Conservation (phyloP, 2,797 vertebrate genomes). For the Mus spretus region DNA sequence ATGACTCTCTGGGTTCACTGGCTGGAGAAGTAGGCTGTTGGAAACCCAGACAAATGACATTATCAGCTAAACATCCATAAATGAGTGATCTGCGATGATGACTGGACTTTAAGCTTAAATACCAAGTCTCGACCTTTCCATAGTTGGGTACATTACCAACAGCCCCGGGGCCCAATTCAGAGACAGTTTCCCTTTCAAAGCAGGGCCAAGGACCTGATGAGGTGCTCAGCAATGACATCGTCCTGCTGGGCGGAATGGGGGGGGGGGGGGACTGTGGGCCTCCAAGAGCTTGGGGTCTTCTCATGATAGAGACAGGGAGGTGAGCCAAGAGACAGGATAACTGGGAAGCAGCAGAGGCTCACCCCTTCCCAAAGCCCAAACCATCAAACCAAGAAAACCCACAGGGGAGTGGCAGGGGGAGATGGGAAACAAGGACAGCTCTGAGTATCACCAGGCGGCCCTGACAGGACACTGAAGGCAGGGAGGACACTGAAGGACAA, state of each 20-base stretch:
- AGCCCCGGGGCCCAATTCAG: background rate
- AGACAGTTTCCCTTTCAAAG: background rate
- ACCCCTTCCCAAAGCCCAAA: background rate
- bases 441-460: background rate
- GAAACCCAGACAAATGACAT: background rate
- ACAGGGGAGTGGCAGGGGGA: rapidly evolving
- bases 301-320: too few relatives aligned
- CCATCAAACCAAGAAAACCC: background rate
- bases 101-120: background rate
- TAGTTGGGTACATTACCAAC: rapidly evolving
- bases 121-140: background rate
- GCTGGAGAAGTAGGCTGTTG: background rate
- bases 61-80: background rate
- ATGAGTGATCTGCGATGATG: background rate
- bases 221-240: background rate
- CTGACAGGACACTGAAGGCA: background rate
- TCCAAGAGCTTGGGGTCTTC: rapidly evolving
- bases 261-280: rapidly evolving
- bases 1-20: background rate
- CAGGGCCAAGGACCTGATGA: background rate
- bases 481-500: background rate
- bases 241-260: rapidly evolving
- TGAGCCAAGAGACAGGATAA: background rate
- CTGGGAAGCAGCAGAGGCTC: background rate
- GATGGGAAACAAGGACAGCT: background rate